Evolutionary conservation across 2,888 invertebrate genomes (phyloP).

Genomic region (Epinotia bilunana): DNA sequence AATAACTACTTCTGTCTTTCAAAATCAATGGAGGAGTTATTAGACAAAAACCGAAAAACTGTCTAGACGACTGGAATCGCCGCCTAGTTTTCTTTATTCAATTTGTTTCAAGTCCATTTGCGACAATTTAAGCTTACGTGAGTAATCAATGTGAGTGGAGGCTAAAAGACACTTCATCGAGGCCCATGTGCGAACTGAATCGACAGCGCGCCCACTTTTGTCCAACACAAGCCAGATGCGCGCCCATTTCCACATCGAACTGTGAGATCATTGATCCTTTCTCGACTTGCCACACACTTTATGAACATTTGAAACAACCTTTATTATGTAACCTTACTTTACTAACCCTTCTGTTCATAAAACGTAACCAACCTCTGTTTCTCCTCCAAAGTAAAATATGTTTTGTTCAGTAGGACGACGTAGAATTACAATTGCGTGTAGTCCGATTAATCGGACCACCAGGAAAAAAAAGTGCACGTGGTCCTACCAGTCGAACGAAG

Average conservation of each 20-base stretch:
- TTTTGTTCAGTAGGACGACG: too few species aligned
- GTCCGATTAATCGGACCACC: too few species aligned
- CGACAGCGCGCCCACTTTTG: constrained; percentile 61
- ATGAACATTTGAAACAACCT: background rate
- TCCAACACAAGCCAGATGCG: constrained; percentile 69
- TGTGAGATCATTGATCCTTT: constrained; percentile 30
- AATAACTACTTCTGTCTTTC: too few species aligned
- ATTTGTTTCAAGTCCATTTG: background rate
- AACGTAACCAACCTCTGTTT: too few species aligned
- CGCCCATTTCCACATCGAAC: constrained; percentile 30
- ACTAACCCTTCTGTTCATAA: background rate
- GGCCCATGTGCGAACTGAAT: constrained; percentile 69
- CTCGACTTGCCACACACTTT: constrained; percentile 3
- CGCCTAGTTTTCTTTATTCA: background rate
- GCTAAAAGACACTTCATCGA: constrained; percentile 68
- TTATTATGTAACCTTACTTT: too few species aligned
- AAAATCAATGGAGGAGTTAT: background rate
- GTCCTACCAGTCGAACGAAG: too few species aligned
- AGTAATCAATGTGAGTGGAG: constrained; percentile 66
- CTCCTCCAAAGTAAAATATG: too few species aligned
- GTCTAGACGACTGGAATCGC: too few species aligned
- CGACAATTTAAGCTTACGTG: background rate
- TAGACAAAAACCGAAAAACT: too few species aligned
- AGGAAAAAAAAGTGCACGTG: too few species aligned
- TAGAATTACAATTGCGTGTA: too few species aligned